Conservation (phyloP, 2,113 vertebrate species). For the Ptilonorhynchus violaceus region DNA sequence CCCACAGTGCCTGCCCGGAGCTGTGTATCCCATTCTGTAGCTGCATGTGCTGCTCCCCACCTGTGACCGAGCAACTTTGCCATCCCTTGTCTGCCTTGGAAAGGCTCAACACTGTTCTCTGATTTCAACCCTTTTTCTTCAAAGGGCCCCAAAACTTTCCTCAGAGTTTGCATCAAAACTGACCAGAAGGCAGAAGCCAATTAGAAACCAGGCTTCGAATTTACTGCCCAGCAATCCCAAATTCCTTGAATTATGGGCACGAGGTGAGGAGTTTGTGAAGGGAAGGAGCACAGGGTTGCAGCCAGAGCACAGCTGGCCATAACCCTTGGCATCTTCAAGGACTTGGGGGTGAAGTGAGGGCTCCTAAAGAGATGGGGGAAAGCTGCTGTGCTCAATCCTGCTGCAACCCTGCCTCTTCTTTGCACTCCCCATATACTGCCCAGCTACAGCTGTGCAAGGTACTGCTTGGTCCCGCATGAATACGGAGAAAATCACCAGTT, state of each 20-base stretch:
- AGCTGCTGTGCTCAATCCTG: neutral
- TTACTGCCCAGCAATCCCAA: neutral
- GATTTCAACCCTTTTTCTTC: neutral
- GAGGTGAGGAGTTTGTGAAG: neutral
- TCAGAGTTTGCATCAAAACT: neutral
- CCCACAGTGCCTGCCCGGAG: rapidly evolving
- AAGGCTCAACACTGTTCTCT: neutral
- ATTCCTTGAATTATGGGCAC: neutral
- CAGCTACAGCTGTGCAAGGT: neutral
- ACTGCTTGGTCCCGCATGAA: neutral
- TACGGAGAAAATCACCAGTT: constrained; percentile 14
- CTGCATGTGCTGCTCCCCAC: neutral
- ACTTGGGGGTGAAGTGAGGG: neutral
- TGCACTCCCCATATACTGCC: neutral
- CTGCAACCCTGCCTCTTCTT: neutral
- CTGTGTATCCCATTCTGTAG: neutral
- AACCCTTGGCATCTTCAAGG: neutral
- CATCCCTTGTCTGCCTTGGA: rapidly evolving
- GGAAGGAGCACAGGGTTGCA: neutral
- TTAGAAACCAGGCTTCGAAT: neutral
- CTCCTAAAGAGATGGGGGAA: neutral
- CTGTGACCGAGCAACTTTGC: rapidly evolving
- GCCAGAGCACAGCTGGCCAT: neutral
- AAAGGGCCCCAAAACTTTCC: neutral
- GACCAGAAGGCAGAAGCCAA: neutral